Percentiles rank a stretch among this genome's conserved stretches.
Conservation (phyloP, 2,888 invertebrate species). For the Rhagophthalmus giganteus region DNA sequence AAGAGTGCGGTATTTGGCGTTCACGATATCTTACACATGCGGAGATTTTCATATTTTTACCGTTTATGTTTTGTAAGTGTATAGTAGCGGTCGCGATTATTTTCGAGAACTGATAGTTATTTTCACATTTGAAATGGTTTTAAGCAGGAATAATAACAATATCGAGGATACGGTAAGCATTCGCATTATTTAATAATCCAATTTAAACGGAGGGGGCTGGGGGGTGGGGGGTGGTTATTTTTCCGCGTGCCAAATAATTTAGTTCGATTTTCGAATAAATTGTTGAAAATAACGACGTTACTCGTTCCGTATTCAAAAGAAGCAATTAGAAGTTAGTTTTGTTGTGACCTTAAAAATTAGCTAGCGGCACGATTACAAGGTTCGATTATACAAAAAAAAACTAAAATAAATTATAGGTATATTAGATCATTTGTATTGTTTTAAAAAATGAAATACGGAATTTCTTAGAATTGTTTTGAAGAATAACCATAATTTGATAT, state of each 20-base stretch:
- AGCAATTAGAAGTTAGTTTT: conserved; percentile 7
- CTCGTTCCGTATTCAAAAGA: too few relatives aligned
- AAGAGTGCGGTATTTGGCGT: conserved; percentile 43
- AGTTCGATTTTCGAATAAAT: too few relatives aligned
- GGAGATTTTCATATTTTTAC: not conserved
- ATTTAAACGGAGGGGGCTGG: too few relatives aligned
- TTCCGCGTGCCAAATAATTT: too few relatives aligned
- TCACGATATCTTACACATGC: conserved; percentile 2
- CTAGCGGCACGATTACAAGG: conserved; percentile 17
- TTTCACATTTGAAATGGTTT: conserved; percentile 41
- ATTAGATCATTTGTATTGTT: conserved; percentile 4
- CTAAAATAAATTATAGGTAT: not conserved
- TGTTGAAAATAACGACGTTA: too few relatives aligned
- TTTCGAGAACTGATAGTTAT: conserved; percentile 1
- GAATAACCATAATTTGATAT: not conserved
- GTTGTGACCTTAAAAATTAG: conserved; percentile 16
- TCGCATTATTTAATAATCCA: too few relatives aligned
- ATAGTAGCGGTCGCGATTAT: conserved; percentile 10
- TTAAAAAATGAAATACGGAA: not conserved
- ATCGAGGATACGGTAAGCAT: conserved; percentile 47
- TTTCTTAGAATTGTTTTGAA: not conserved
- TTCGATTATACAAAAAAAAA: conserved; percentile 12
- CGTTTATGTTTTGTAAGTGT: conserved; percentile 14
- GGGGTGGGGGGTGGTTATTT: too few relatives aligned
- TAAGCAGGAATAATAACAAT: conserved; percentile 43